Evolutionary conservation across 2,113 vertebrate species (phyloP), one percentile per base, ranked within the genome.

Genomic region (Microcebus ravelobensis): DNA sequence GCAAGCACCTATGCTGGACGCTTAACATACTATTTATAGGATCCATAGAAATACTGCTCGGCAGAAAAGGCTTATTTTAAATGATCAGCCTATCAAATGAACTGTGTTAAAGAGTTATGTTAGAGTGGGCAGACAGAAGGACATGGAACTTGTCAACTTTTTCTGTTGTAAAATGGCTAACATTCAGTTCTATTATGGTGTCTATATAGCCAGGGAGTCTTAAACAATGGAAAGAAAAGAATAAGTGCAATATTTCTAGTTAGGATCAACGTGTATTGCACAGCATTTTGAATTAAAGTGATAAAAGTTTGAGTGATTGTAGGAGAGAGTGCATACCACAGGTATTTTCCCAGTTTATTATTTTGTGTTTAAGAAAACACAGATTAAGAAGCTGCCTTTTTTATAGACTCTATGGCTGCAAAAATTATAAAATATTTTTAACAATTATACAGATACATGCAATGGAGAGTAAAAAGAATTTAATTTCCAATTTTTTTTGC

Each of bases 131-230:
- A 36, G 63, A 81, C 52, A 23, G 74, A 42, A 55, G 2, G 6
- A 11, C 0, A 0, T 18, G 25, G 6, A 13, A 13, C 8, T 1
- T 8, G 15, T 61, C 61, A 48, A 10, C 6, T 80, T 50, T 13
- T 10, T 48, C n/a, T 7, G 17, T 50, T 65, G 31, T 65, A 27
- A 52, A 70, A 88, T 70, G n/a, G 21, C 77, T 70, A 31, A 20
- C 0, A 2, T 36, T 8, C 17, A 67, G 3, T 63, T 84, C 7
- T 34, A 23, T 45, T 39, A 36, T 45, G 57, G 3, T 45, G 7
- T 84, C 71, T 68, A 7, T 18, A 8, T 23, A 74, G n/a, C 4
- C 48, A 61, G 21, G 8, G 20, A 79, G 5, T n/a, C 29, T 76
- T 45, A 93, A 74, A 55, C 9, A 52, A 17, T 6, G 10, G 2